These are phyloP conservation scores for Margarornis squamiger DNA, from an alignment of 2,797 vertebrate genomes.

Conservation along the genomic window DNA sequence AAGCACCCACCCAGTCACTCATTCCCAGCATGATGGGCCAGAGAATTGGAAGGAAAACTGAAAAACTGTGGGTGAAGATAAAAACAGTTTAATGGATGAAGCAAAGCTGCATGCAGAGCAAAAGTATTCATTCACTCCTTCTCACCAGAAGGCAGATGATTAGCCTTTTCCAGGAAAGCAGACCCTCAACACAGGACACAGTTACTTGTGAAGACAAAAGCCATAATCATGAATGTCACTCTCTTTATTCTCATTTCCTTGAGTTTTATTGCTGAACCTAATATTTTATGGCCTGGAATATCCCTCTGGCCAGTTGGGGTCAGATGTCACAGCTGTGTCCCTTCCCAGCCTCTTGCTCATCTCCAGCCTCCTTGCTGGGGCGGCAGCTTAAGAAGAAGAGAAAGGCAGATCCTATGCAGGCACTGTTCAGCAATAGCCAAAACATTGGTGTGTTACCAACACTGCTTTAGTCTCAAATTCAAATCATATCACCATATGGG, in stretches of 20 bases:
- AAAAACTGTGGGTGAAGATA: neutral
- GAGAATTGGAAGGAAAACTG: neutral
- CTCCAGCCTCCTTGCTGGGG: fast-evolving
- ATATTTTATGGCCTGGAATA: neutral
- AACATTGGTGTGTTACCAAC: neutral
- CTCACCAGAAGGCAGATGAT: neutral
- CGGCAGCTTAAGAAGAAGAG: neutral
- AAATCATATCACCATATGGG: neutral
- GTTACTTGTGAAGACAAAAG: neutral
- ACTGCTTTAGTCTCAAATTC: neutral
- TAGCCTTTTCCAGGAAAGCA: neutral
- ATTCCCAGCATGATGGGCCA: neutral
- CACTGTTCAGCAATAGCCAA: neutral
- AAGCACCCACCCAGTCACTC: neutral
- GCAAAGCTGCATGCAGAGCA: neutral
- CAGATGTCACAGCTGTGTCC: neutral
- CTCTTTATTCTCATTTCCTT: neutral
- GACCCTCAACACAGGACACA: fast-evolving
- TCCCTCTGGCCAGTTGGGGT: neutral
- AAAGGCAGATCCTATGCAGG: neutral
- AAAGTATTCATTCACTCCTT: neutral
- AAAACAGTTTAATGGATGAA: neutral
- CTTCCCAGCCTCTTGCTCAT: neutral
- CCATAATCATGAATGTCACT: fast-evolving
- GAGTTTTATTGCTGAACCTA: neutral